Conservation (phyloP, 1,140 invertebrate species). For the Whitmania pigra region DNA sequence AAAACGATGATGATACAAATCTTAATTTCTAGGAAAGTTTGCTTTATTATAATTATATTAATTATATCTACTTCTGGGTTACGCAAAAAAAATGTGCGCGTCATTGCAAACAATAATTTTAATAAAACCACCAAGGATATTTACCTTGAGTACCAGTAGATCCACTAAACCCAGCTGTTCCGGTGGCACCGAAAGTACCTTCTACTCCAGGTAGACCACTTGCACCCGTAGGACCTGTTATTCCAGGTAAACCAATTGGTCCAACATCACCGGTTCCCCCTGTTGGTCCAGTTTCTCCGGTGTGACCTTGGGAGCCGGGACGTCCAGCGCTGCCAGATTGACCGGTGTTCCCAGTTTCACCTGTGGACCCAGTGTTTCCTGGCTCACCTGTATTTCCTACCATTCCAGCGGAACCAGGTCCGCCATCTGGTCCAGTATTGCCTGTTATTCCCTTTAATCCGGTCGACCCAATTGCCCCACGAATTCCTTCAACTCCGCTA, state of each 20-base stretch:
- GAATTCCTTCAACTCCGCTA: background rate
- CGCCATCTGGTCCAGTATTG: background rate
- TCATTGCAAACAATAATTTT: too few relatives aligned
- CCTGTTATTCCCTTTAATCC: conserved; percentile 1
- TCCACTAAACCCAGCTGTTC: conserved; percentile 4
- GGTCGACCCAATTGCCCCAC: background rate
- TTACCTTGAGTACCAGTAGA: conserved; percentile 5
- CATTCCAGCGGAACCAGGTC: background rate
- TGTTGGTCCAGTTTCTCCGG: background rate
- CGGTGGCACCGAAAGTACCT: background rate
- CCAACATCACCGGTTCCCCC: conserved; percentile 5
- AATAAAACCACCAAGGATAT: too few relatives aligned
- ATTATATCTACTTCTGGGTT: too few relatives aligned
- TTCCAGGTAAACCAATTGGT: background rate
- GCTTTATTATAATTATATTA: too few relatives aligned
- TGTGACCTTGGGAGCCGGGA: background rate
- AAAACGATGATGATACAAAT: too few relatives aligned
- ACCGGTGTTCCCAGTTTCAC: background rate
- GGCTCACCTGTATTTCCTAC: background rate
- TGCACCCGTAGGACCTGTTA: background rate
- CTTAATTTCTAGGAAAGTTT: too few relatives aligned
- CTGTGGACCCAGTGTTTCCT: background rate
- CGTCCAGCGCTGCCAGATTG: background rate
- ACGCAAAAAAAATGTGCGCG: too few relatives aligned
- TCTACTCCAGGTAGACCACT: background rate